Conservation (phyloP, 2,888 invertebrate genomes). For the Crossocerus cetratus region DNA sequence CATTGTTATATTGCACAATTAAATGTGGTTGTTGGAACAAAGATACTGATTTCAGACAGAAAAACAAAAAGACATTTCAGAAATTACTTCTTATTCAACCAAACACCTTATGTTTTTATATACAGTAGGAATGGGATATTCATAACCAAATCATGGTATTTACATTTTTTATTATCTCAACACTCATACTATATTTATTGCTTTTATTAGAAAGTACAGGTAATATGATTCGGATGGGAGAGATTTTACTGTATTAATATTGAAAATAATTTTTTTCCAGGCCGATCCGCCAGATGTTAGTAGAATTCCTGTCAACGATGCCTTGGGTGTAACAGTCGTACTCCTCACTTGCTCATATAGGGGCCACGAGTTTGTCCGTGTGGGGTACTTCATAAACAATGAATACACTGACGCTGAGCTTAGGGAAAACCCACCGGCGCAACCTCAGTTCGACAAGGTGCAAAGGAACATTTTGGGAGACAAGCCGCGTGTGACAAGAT, state of each 20-base stretch:
- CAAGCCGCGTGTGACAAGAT: constrained; percentile 94
- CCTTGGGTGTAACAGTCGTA: constrained; percentile 98
- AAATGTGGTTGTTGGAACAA: no score
- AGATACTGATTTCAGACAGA: no score
- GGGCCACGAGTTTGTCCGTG: constrained; percentile 94
- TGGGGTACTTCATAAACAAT: constrained; percentile 99
- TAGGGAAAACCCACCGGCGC: constrained; percentile 94
- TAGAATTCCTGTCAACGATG: constrained; percentile 96
- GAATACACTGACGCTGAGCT: constrained; percentile 96
- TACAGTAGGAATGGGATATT: no score
- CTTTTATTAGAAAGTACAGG: background rate
- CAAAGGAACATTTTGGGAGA: constrained; percentile 78
- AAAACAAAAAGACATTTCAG: no score
- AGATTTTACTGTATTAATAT: background rate
- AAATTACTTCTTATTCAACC: no score
- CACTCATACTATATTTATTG: no score
- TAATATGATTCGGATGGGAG: background rate
- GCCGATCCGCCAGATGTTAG: constrained; percentile 96
- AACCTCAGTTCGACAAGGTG: constrained; percentile 96
- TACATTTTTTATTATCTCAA: no score
- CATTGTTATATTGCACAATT: no score
- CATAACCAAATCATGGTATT: no score
- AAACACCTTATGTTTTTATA: no score
- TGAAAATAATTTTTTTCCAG: constrained; percentile 77
- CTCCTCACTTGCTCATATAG: constrained; percentile 95